A percentile compares a stretch with the other conserved stretches of the same genome.
These are phyloP conservation scores for Leptinotarsa rubiginosa DNA, from an alignment of 2,888 invertebrate genomes.

Conservation along the genomic window DNA sequence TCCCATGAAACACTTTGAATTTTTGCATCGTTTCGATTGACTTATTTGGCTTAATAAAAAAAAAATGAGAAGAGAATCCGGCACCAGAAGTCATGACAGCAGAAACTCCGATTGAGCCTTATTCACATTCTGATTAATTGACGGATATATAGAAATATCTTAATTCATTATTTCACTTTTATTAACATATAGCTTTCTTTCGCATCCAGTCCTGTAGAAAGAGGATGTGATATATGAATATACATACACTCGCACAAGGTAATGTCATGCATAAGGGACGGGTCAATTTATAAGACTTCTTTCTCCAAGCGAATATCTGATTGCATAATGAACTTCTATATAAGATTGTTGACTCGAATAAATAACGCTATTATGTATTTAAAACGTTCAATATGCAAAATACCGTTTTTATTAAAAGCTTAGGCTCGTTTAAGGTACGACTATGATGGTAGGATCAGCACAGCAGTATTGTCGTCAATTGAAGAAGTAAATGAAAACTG, in stretches of 20 bases:
- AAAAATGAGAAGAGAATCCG: too few relatives aligned
- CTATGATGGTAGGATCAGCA: slow-evolving; percentile 20
- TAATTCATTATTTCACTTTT: background rate
- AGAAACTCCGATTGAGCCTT: too few relatives aligned
- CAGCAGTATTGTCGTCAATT: slow-evolving; percentile 6
- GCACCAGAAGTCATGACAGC: too few relatives aligned
- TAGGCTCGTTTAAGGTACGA: slow-evolving; percentile 3
- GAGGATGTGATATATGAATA: slow-evolving; percentile 12
- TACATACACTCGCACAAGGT: slow-evolving; percentile 1
- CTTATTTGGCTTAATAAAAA: too few relatives aligned
- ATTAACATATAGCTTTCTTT: background rate
- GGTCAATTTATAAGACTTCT: slow-evolving; percentile 23
- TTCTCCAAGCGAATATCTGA: slow-evolving; percentile 21
- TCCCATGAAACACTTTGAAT: too few relatives aligned
- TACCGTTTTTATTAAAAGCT: slow-evolving; percentile 22
- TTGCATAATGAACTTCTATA: slow-evolving; percentile 25
- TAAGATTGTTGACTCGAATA: slow-evolving; percentile 32
- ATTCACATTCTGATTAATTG: too few relatives aligned
- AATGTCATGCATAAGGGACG: slow-evolving; percentile 19
- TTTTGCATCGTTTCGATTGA: too few relatives aligned
- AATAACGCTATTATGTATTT: slow-evolving; percentile 36
- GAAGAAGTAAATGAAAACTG: too few relatives aligned
- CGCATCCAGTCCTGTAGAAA: background rate
- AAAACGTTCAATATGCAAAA: slow-evolving; percentile 36
- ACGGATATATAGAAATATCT: background rate